phyloP scores from a whole-genome alignment of 1,140 invertebrate species.

The Anagrus nilaparvatae region DNA sequence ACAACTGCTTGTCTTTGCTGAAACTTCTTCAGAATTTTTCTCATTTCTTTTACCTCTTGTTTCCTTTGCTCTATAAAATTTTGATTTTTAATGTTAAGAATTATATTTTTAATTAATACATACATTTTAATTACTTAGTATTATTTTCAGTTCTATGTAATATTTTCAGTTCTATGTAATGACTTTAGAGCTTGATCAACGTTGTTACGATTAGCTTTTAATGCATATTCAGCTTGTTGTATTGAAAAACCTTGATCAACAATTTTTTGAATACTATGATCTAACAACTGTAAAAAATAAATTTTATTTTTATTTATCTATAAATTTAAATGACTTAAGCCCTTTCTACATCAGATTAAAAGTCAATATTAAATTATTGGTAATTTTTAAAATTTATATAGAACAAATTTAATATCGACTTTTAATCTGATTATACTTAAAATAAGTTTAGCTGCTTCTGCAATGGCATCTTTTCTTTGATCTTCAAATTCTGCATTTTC shows the following conservation, averaged over 20 bases:
- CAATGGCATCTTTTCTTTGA: slow-evolving; percentile 76
- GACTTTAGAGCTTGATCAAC: slow-evolving; percentile 60
- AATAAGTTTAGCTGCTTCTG: slow-evolving; percentile 70
- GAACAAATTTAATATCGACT: too few species aligned
- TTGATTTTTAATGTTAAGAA: too few species aligned
- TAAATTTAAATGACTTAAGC: slow-evolving; percentile 58
- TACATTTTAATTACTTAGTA: too few species aligned
- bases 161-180: slow-evolving; percentile 48
- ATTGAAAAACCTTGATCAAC: slow-evolving; percentile 69
- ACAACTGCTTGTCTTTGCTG: slow-evolving; percentile 64
- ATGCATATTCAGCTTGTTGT: slow-evolving; percentile 64
- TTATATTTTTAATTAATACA: too few species aligned
- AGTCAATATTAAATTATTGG: slow-evolving; percentile 50
- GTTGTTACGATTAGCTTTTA: slow-evolving; percentile 63
- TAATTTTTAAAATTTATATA: too few species aligned
- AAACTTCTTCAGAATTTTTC: slow-evolving; percentile 47
- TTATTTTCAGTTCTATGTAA: too few species aligned
- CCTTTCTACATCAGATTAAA: too few species aligned
- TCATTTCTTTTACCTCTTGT: slow-evolving; percentile 36
- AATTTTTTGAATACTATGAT: slow-evolving; percentile 71
- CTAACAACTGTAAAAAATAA: slow-evolving; percentile 46
- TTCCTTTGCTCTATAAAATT: too few species aligned
- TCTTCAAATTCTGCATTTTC: slow-evolving; percentile 75
- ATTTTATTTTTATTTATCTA: too few species aligned
- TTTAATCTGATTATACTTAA: too few species aligned